Percentiles rank a stretch among this genome's conserved stretches.
phyloP scores from a whole-genome alignment of 2,113 vertebrate species.

The Chrysochloris asiatica region DNA sequence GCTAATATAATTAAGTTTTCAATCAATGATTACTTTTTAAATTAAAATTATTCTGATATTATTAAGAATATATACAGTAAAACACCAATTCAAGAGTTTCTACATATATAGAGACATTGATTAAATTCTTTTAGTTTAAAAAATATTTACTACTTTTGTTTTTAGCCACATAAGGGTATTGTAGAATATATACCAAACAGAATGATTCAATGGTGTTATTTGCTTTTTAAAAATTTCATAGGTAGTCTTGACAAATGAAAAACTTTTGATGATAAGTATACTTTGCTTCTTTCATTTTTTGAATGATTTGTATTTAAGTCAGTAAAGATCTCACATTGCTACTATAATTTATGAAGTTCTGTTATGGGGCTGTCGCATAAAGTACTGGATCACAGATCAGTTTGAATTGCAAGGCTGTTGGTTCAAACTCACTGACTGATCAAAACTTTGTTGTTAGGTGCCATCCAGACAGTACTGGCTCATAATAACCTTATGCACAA shows the following conservation, averaged over 20 bases:
- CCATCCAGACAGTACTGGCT: too few species aligned
- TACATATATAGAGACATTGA: not conserved
- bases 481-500: too few species aligned
- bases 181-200: not conserved
- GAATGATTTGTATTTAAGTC: not conserved
- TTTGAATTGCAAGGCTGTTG: too few species aligned
- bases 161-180: not conserved
- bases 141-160: not conserved
- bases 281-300: not conserved
- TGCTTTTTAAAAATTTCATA: not conserved
- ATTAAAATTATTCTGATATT: not conserved
- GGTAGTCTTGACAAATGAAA: not conserved
- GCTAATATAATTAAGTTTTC: not conserved
- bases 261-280: not conserved
- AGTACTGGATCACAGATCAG: too few species aligned
- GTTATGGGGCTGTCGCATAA: too few species aligned
- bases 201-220: not conserved
- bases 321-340: not conserved
- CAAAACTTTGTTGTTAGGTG: too few species aligned
- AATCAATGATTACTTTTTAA: not conserved
- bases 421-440: too few species aligned
- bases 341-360: too few species aligned
- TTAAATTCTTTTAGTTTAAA: not conserved
- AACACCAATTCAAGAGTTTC: not conserved
- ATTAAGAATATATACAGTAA: not conserved